Base-by-base conservation (phyloP, 2,113 vertebrate species). In the Solenodon paradoxus region DNA sequence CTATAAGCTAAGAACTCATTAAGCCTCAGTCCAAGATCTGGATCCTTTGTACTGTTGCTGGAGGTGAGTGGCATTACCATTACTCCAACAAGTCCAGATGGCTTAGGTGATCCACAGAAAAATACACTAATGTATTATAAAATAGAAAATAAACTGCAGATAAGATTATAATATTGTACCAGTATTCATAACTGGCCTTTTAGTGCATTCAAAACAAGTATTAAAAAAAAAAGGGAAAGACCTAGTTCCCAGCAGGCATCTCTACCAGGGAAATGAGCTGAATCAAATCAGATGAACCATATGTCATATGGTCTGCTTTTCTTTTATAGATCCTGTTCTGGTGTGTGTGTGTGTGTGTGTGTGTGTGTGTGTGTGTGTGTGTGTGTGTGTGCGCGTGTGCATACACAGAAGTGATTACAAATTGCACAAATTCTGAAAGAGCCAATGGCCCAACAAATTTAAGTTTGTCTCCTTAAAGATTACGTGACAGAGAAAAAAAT, bases 241-340 rank as follows among this genome's bases (percentile, higher is more conserved):
- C 71, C 13, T 30, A 90, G 30, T 80, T 93, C 84, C 69, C 64
- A 89, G 35, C 9, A 86, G 79, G 30, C 26, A 82, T 71, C 45
- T 89, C 57, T 96, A 74, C 45, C 38, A 80, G 22, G 30, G 74
- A 95, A 95, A 92, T 80, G 26, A 97, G 22, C 74, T 91, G 38
- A 97, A 92, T 89, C 72, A 89, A 93, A 93, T 86, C 92, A 94
- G 71, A 86, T 69, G 79, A 88, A 82, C 42, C 68, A 86, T 93
- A 86, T 94, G 79, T 87, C 74, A 91, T 35, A 88, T 45, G 7
- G 38, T 74, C 75, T 93, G 40, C 9, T 91, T 87, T 95, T 59
- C 47, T 83, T 94, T 93, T 74, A 69, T 22, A 90, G 45, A 68
- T 64, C 19, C 78, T 89, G 45, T 86, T 91, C 24, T 74, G 7